Evolutionary conservation across 2,797 vertebrate species (phyloP), one percentile per base, ranked within the genome.

Genomic region (Peromyscus melanophrys): DNA sequence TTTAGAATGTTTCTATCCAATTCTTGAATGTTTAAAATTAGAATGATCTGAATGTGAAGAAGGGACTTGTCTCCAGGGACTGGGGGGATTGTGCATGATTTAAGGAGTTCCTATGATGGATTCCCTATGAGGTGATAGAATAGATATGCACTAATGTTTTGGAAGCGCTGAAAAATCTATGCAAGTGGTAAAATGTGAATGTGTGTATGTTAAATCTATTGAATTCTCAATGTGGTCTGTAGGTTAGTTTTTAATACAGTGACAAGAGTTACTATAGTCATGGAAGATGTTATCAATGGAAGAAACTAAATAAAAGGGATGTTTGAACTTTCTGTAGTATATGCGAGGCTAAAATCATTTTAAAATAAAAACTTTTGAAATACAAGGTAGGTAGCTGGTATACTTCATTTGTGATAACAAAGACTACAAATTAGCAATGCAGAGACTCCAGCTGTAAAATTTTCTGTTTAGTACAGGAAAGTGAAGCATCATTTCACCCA

Each of bases 21-120:
- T 0, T 27, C 34, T 34, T 27, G 14, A n/a, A 69, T 86, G 34
- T 86, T 86, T 37, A 37, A 69, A 69, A 37, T 69, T 25, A 52
- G n/a, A 52, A 11, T 71, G 34, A 27, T 52, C 7, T 37, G 23
- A 86, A 55, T 37, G 10, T 71, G 34, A 5, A 9, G 14, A 84
- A 34, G 61, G 4, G 4, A 27, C 12, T 52, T 27, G 21, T 37
- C 13, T 2, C 21, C 8, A 0, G 23, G 10, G 0, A 7, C 3
- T 34, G 65, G 12, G 2, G 71, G 4, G 23, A 21, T 6, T 40
- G 37, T 6, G 9, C 11, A 9, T 23, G 27, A 75, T 40, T 80
- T 37, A 31, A 43, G 29, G 71, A 12, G 21, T 27, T 21, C 6
- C 7, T 12, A 21, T 34, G 8, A 46, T 13, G 21, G 16, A 31